Evolutionary conservation across 2,797 vertebrate species (phyloP).

Genomic region (Peromyscus nudipes): DNA sequence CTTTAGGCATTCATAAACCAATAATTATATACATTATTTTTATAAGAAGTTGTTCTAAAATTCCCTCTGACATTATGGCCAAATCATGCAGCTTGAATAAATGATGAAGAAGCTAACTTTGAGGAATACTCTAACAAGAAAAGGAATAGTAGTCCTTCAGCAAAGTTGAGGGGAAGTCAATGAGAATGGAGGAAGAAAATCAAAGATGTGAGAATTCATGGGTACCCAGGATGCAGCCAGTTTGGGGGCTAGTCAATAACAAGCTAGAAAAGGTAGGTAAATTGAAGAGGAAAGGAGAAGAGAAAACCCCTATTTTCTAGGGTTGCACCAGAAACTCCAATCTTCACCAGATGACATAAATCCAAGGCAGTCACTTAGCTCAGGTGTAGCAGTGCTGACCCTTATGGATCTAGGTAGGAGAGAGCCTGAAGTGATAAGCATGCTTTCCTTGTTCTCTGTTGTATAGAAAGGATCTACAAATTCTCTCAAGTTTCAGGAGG

Average conservation of each 20-base stretch:
- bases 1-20: neutral
- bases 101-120: neutral
- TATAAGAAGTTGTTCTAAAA: neutral
- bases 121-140: neutral
- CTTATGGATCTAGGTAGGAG: no score
- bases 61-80: neutral
- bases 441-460: neutral
- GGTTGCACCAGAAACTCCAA: neutral
- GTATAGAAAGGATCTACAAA: neutral
- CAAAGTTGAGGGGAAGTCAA: neutral
- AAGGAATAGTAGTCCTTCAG: neutral
- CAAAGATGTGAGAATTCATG: neutral
- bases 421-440: neutral
- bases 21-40: conserved; percentile 12
- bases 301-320: neutral
- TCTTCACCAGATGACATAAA: neutral
- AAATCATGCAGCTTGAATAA: conserved; percentile 1
- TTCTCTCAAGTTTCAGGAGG: neutral
- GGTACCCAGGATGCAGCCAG: neutral
- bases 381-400: neutral
- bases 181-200: neutral
- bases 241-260: neutral
- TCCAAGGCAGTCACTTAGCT: neutral
- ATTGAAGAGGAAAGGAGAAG: neutral
- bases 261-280: neutral